Conservation (phyloP, 2,113 vertebrate genomes). For the Lipotes vexillifer region DNA sequence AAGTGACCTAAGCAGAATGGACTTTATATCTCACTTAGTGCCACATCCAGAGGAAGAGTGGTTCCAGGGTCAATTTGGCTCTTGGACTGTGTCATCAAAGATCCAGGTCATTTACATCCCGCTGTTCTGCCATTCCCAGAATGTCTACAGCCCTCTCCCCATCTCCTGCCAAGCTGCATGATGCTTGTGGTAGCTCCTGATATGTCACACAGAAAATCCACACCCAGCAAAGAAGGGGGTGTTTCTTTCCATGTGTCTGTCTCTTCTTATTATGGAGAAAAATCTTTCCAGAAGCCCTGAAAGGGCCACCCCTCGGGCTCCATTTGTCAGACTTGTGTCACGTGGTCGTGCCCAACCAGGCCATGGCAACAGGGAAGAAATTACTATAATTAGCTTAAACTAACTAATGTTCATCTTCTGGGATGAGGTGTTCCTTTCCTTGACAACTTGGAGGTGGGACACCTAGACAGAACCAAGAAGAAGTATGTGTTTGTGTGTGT, state of each 20-base stretch:
- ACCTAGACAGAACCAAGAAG: neutral
- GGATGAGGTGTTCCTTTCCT: neutral
- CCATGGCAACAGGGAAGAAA: neutral
- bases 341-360: neutral
- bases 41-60: neutral
- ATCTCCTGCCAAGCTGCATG: neutral
- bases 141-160: neutral
- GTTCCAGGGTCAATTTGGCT: fast-evolving
- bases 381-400: neutral
- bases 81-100: neutral
- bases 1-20: neutral
- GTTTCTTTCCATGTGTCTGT: neutral
- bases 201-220: neutral
- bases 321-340: neutral
- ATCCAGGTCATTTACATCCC: neutral
- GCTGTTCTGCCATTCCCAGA: neutral
- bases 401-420: neutral
- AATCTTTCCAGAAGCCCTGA: neutral
- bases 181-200: neutral
- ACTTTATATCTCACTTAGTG: neutral
- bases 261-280: neutral
- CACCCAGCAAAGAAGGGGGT: neutral
- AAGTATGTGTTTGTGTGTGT: neutral
- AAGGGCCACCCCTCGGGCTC: neutral
- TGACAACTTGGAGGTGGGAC: neutral